A percentile compares a stretch with the other conserved stretches of the same genome.
Conservation (phyloP, 1,140 invertebrate species). For the Zeugodacus cucurbitae region DNA sequence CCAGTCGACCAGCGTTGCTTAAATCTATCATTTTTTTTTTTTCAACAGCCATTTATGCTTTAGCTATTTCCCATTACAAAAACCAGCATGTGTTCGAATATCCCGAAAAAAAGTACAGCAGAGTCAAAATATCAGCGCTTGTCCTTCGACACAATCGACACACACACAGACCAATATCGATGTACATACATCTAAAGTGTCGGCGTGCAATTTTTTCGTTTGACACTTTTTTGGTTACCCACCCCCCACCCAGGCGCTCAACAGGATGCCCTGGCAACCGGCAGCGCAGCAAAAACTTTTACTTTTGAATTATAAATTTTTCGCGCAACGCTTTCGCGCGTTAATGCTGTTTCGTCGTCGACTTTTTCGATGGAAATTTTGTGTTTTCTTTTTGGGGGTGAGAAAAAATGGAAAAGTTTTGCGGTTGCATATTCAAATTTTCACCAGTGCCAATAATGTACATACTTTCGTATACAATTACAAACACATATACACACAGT, state of each 20-base stretch:
- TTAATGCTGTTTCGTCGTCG: not conserved
- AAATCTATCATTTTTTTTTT: not conserved
- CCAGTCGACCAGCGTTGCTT: not conserved
- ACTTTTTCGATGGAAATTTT: not conserved
- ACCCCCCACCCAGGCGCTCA: not conserved
- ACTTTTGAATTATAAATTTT: slow-evolving; percentile 22
- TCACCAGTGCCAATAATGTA: not conserved
- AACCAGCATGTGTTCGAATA: too few relatives aligned
- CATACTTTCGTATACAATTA: not conserved
- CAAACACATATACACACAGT: not conserved
- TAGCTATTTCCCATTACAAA: not conserved
- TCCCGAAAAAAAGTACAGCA: not conserved
- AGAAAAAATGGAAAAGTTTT: slow-evolving; percentile 18
- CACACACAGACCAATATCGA: not conserved
- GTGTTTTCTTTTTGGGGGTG: not conserved
- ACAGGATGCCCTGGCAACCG: not conserved
- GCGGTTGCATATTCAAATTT: not conserved
- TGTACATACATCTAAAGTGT: not conserved
- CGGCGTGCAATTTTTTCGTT: not conserved
- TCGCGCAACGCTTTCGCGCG: not conserved
- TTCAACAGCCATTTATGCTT: not conserved
- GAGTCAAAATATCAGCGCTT: not conserved
- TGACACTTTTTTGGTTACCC: not conserved
- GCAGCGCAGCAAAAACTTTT: slow-evolving; percentile 13
- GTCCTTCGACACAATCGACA: not conserved